Base-by-base conservation (phyloP, 2,797 vertebrate species). In the Anguilla marmorata region DNA sequence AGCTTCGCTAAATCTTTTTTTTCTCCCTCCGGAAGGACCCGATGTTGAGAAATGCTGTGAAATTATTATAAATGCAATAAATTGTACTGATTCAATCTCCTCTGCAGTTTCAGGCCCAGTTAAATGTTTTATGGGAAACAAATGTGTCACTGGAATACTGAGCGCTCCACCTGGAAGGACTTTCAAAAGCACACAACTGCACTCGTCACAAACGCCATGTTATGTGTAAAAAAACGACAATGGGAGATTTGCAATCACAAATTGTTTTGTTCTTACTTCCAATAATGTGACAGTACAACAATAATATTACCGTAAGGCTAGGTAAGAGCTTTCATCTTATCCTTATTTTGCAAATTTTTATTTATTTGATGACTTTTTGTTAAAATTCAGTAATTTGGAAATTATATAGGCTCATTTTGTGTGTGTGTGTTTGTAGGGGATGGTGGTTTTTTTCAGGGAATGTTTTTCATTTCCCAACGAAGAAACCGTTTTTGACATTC, bases 1-100 rank as follows among this genome's bases (percentile, higher is more conserved):
- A 37, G 74, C 66, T 72, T 63, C 21, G 60, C 21, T 37, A 37
- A 37, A 37, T 37, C 37, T 37, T 11, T 11, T 2, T 72, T 72
- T 30, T 19, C 30, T 45, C 16, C 41, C 16, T 14, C 41, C 33
- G 3, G 37, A 7, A 76, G 33, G 80, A 7, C 45, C 19, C 21
- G 2, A n/a, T 56, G 50, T 54, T 84, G 7, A 12, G 56, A 33
- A 27, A 54, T 54, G 24, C 41, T 80, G 76, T 80, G 76, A 48
- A 80, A 80, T 80, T 80, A 50, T 45, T 50, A 45, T 24, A 48
- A 37, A 76, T 41, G 30, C 74, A 80, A 9, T 45, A 80, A 45
- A 50, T 80, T 80, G 41, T 80, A 45, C 76, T 80, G 76, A 80
- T 80, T 80, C 76, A 45, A 80, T 80, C 37, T 45, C 41, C 37